Base-by-base conservation (phyloP, 2,113 vertebrate genomes). In the Dinomys branickii region DNA sequence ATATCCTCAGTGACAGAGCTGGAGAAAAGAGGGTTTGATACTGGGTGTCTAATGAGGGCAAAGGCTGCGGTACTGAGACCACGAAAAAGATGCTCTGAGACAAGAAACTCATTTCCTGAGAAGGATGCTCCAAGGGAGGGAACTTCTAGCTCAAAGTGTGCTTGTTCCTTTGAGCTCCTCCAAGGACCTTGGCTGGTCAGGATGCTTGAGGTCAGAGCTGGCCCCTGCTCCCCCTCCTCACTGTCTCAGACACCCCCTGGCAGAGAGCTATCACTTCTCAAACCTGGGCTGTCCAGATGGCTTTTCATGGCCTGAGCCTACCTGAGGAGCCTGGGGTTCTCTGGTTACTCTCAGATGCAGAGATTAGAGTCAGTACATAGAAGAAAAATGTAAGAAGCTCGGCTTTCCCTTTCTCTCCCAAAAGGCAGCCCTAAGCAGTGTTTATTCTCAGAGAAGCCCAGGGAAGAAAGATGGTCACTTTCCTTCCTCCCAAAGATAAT, bases 401-500 rank as follows among this genome's bases (percentile, higher is more conserved):
- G 6, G 19, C 28, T 73, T n/a, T 33, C 38, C 63, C 38, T n/a
- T n/a, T n/a, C 4, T 47, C 82, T 80, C 33, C 89, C 75, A 47
- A 78, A 81, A 94, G 85, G 73, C 83, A 91, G 90, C 96, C 90
- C 28, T 52, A 30, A 91, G 77, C 35, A 33, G 58, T 87, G 38
- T 94, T 96, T 83, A 77, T 89, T 85, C 88, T 97, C 95, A 83
- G 83, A 95, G 87, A 95, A 17, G 87, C 65, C 85, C 52, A 65
- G 22, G 50, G 50, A 95, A 95, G 88, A 96, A 94, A 16, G 82
- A 95, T 93, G 85, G 78, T 81, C 83, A 35, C 61, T 90, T 84
- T 83, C 86, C 85, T 88, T 88, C 85, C 65, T 96, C 81, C 83
- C 88, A 94, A 86, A 96, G 96, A 95, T 92, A 97, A 98, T 90